phyloP scores from a whole-genome alignment of 2,797 vertebrate genomes.

The Lophotriccus pileatus region DNA sequence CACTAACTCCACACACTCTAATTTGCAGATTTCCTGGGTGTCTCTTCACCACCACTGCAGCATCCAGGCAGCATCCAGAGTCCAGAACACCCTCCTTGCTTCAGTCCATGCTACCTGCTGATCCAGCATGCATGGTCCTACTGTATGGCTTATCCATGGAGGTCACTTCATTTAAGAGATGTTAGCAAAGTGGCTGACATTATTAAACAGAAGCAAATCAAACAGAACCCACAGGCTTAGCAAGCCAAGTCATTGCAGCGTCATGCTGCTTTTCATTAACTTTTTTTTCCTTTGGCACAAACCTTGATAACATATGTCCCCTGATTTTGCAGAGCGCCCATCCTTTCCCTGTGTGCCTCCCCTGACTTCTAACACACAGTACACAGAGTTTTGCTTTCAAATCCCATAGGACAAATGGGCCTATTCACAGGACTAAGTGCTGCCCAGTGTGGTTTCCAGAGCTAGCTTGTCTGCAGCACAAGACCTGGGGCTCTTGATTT shows the following conservation, averaged over 20 bases:
- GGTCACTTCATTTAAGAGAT: not conserved
- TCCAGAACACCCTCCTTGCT: not conserved
- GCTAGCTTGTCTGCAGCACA: not conserved
- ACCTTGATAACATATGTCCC: not conserved
- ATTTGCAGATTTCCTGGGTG: not conserved
- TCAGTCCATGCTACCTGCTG: not conserved
- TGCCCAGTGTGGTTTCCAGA: not conserved
- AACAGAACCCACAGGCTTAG: not conserved
- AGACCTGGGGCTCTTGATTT: not conserved
- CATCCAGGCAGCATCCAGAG: not conserved
- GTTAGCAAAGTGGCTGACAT: not conserved
- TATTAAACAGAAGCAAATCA: not conserved
- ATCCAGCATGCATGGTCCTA: not conserved
- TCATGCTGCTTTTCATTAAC: not conserved
- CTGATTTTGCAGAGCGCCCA: not conserved
- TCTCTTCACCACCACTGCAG: not conserved
- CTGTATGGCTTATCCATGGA: not conserved
- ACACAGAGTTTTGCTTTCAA: not conserved
- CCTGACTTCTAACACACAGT: not conserved
- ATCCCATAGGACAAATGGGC: not conserved
- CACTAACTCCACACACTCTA: not conserved
- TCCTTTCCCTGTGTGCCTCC: not conserved
- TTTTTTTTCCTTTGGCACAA: not conserved
- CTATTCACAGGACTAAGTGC: not conserved
- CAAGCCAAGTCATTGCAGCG: not conserved